Percentiles rank a stretch among this genome's conserved stretches.
phyloP scores from a whole-genome alignment of 2,797 vertebrate species.

The Anguilla obscura region DNA sequence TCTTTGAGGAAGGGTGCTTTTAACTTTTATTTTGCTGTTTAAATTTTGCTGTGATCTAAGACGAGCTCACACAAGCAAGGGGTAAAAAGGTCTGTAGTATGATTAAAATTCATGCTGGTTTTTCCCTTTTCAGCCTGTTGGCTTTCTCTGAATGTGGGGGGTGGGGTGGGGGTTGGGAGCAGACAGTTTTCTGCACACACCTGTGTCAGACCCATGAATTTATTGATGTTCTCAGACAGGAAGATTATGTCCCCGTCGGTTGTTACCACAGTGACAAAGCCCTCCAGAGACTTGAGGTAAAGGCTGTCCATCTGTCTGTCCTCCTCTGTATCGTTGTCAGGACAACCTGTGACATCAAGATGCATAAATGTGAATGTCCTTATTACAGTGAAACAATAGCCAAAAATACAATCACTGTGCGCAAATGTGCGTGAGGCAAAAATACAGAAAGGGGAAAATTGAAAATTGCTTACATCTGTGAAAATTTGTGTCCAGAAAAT shows the following conservation, averaged over 20 bases:
- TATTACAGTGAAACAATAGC: not conserved
- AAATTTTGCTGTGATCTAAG: not conserved
- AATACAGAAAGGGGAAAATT: not conserved
- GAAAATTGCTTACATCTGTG: not conserved
- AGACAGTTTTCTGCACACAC: conserved; percentile 60
- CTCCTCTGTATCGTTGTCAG: conserved; percentile 66
- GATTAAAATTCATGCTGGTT: not conserved
- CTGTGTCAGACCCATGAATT: conserved; percentile 96
- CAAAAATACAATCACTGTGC: not conserved
- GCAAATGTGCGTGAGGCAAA: not conserved
- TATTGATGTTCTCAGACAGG: conserved; percentile 97
- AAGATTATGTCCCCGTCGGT: conserved; percentile 98
- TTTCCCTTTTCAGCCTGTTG: not conserved
- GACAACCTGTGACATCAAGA: conserved; percentile 65
- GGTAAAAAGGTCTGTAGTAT: not conserved
- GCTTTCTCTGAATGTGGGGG: not conserved
- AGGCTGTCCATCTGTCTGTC: conserved; percentile 89
- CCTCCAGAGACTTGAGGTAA: conserved; percentile 95
- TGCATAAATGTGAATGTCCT: not conserved
- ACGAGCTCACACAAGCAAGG: not conserved
- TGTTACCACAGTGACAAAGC: conserved; percentile 93
- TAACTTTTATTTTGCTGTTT: not conserved
- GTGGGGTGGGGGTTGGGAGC: not conserved
- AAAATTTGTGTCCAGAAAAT: conserved; percentile 21
- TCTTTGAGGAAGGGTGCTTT: not conserved